Base-by-base conservation (phyloP, 2,888 invertebrate species). In the Parnassius apollo region DNA sequence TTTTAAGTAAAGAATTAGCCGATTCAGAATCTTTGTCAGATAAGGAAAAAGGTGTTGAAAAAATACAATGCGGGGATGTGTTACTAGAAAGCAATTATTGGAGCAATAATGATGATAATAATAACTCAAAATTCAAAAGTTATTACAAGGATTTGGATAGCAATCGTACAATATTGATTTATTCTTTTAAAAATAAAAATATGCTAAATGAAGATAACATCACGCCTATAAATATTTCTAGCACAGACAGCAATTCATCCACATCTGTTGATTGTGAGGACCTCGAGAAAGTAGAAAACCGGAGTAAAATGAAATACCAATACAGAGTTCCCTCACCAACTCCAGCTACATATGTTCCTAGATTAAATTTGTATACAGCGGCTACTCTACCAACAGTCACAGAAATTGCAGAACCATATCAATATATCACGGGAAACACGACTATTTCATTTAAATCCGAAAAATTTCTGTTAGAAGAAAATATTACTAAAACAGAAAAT, bases 321-420 rank as follows among this genome's bases (percentile, higher is more conserved):
- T 61, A 57, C 25, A 75, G 83, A 74, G 68, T 80, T 57, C 71
- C 84, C 1, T 83, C 86, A 2, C 88, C 88, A 1, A 76, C 83
- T 13, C 83, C 85, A 12, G 66, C 75, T 2, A 80, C 13, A 2
- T 55, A 73, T 58, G 76, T 88, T 65, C 87, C 89, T 0, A 77
- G 81, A 68, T 71, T 89, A 11, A 77, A 86, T 63, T 67, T 88
- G 53, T 75, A 81, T 2, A 66, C 80, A 59, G 77, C 75, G 1
- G 80, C 82, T 18, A 81, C 80, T 50, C 71, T 91, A 51, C 86
- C 91, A 2, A 88, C 88, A 7, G 81, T 91, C 0, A 81, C 86
- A 9, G 91, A 91, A 75, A 69, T 86, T 61, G 74, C 82, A 10
- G 91, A 90, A 70, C 74, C 81, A 0, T 74, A 69, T 46, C 80